These are phyloP conservation scores for Hippocampus abdominalis DNA, from an alignment of 2,113 vertebrate species.

Conservation along the genomic window DNA sequence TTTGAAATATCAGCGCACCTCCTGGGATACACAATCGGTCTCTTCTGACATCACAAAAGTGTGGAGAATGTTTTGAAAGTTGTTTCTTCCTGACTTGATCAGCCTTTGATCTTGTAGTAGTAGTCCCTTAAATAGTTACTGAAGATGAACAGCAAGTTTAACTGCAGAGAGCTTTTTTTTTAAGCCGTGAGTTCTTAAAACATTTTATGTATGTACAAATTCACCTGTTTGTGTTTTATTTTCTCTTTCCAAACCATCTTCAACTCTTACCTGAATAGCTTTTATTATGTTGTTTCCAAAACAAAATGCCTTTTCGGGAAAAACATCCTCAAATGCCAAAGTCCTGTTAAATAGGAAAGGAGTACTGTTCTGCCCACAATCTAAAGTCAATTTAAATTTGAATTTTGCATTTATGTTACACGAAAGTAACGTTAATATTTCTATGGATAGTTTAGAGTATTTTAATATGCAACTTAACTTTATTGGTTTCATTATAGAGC, in stretches of 20 bases:
- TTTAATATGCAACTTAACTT: too few relatives aligned
- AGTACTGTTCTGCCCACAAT: too few relatives aligned
- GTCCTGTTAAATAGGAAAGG: neutral
- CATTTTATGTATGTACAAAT: neutral
- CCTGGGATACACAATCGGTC: conserved; percentile 9
- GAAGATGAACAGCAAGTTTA: neutral
- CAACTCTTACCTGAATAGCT: too few relatives aligned
- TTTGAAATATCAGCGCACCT: conserved; percentile 27
- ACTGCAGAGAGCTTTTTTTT: neutral
- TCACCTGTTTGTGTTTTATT: too few relatives aligned
- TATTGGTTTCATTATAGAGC: too few relatives aligned
- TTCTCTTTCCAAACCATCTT: too few relatives aligned
- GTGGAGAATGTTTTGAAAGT: neutral
- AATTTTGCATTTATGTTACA: too few relatives aligned
- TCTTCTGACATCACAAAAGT: conserved; percentile 8
- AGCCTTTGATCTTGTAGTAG: neutral
- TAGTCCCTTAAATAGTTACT: neutral
- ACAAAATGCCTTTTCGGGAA: too few relatives aligned
- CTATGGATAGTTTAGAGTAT: too few relatives aligned
- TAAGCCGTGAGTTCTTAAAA: neutral
- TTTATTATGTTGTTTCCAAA: neutral
- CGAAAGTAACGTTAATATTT: too few relatives aligned
- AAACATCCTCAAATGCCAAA: neutral
- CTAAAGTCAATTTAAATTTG: too few relatives aligned
- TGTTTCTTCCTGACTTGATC: neutral